Evolutionary conservation across 1,140 invertebrate genomes (phyloP), one percentile per base, ranked within the genome.

Genomic region (Nasonia vitripennis): DNA sequence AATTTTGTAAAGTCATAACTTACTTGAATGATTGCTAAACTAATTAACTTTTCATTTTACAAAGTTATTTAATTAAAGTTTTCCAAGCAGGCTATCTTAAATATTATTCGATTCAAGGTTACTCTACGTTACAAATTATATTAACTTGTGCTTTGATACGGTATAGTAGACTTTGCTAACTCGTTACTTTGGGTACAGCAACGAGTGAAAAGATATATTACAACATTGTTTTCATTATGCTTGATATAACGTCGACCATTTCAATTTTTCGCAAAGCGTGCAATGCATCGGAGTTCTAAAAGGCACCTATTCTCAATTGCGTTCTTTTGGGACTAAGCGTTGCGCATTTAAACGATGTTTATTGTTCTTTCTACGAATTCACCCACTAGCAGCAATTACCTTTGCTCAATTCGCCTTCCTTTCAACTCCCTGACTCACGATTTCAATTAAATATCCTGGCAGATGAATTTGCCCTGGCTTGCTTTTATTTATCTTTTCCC

Each of bases 281-380:
- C 51, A 17, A 14, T 20, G 55, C 55, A 20, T 20, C 55, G 17
- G 55, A n/a, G 55, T n/a, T 20, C 2, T 62, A 62, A 62, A 62
- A 62, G n/a, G 4, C 20, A 62, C 20, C 20, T 62, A n/a, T 62
- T 55, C 51, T 1, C 27, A 34, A 75, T 75, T 75, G 73, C 37
- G n/a, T 62, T 75, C 37, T 75, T 20, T 45, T 9, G n/a, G 17
- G 37, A 71, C 23, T 11, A 37, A 5, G 17, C 34, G 14, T 37
- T 45, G 73, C 37, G 41, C 34, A 75, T 75, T 75, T 75, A 9
- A 75, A 75, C 20, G 73, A 17, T 37, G 20, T 75, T 75, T 75
- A 1, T 62, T 62, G 20, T 62, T 37, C 27, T 27, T 2, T 27
- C 20, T 45, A 45, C 20, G 17, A 75, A 75, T 75, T 45, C 73